phyloP scores from a whole-genome alignment of 2,113 vertebrate species.

The Dasyurus viverrinus region DNA sequence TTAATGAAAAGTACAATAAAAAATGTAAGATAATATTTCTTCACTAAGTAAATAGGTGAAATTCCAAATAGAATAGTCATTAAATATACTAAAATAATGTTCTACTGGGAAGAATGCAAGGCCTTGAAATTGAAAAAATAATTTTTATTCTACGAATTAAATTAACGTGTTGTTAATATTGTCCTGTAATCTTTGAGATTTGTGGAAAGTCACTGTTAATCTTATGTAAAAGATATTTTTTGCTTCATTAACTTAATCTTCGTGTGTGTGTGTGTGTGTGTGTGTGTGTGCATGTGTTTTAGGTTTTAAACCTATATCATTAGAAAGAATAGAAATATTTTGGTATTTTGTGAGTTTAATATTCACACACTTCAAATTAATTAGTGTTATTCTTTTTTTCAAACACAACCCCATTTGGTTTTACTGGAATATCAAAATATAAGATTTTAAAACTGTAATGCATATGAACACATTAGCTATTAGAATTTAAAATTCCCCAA shows the following conservation, averaged over 20 bases:
- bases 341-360: background rate
- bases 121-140: background rate
- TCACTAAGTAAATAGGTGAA: background rate
- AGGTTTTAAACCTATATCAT: background rate
- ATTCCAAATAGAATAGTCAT: background rate
- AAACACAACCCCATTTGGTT: background rate
- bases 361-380: background rate
- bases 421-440: background rate
- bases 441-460: background rate
- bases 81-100: background rate
- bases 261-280: background rate
- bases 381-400: background rate
- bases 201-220: background rate
- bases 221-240: background rate
- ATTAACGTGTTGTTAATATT: background rate
- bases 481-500: background rate
- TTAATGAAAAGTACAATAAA: background rate
- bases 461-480: background rate
- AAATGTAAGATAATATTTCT: background rate
- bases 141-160: background rate
- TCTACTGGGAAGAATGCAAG: background rate
- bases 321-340: background rate
- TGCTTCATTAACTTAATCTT: background rate
- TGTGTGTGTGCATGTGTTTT: no score
- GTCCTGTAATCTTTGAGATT: background rate